Evolutionary conservation across 2,113 vertebrate species (phyloP).

Genomic region (Galeopterus variegatus): DNA sequence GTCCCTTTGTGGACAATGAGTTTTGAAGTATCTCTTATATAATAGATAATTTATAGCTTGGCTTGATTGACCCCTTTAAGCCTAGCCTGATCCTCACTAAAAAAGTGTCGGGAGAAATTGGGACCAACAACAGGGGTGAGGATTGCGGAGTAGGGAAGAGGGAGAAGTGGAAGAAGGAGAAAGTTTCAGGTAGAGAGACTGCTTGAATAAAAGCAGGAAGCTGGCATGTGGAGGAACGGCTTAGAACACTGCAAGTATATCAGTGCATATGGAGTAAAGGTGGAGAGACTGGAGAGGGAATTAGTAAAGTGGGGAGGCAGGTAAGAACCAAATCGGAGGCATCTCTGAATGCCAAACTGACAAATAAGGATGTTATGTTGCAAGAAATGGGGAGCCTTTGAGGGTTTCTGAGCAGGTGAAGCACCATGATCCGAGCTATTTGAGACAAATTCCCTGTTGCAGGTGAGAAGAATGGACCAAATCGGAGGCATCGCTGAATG

Average conservation of each 20-base stretch:
- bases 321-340: background rate
- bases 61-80: background rate
- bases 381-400: background rate
- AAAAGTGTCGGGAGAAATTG: background rate
- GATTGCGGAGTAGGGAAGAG: background rate
- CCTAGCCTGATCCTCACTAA: background rate
- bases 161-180: background rate
- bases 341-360: background rate
- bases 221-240: background rate
- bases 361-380: background rate
- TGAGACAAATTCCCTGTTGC: background rate
- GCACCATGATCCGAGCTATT: background rate
- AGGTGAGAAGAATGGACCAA: background rate
- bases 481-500: background rate
- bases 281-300: background rate
- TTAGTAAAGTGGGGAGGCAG: background rate
- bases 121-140: background rate
- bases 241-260: background rate
- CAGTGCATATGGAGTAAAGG: background rate
- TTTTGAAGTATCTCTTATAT: background rate
- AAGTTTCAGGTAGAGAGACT: background rate
- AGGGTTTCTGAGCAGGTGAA: background rate
- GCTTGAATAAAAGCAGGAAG: background rate
- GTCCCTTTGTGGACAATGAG: background rate
- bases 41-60: background rate